Conservation (phyloP, 30 jellyfish, hydroid and myxozoan genomes). For the Turritopsis rubra region DNA sequence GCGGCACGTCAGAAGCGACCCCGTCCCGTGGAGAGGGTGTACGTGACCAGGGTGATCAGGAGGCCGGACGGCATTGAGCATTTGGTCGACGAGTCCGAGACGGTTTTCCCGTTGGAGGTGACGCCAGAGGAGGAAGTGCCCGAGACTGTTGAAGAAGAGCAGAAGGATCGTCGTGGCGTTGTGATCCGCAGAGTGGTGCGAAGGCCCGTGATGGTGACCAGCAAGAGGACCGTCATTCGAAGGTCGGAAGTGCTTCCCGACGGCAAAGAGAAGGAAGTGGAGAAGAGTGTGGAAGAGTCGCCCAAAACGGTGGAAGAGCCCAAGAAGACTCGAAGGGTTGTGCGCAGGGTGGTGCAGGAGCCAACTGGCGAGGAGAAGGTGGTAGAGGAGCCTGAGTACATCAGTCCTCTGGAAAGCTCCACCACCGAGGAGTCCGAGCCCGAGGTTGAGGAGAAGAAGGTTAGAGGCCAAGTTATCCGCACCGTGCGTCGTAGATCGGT, state of each 20-base stretch:
- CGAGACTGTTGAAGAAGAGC: constrained; percentile 17
- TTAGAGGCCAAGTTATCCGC: constrained; percentile 49
- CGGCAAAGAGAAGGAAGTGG: constrained; percentile 58
- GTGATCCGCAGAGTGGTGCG: constrained; percentile 38
- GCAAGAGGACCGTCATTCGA: constrained; percentile 41
- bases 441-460: constrained; percentile 37
- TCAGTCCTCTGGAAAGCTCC: constrained; percentile 48
- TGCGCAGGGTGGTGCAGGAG: constrained; percentile 26
- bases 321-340: constrained; percentile 21
- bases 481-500: constrained; percentile 53
- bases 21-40: constrained; percentile 63
- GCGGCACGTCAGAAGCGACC: constrained; percentile 26
- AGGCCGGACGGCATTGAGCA: constrained; percentile 68
- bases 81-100: constrained; percentile 63
- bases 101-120: constrained; percentile 51
- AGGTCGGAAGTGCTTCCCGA: constrained; percentile 57
- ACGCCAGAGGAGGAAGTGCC: constrained; percentile 45
- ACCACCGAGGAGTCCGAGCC: constrained; percentile 58
- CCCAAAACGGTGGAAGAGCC: constrained; percentile 39
- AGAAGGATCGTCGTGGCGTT: constrained; percentile 25
- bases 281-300: constrained; percentile 34
- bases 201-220: constrained; percentile 46
- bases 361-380: constrained; percentile 48
- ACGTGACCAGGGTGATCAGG: constrained; percentile 58
- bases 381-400: constrained; percentile 66